phyloP scores from a whole-genome alignment of 2,113 vertebrate species.

The Thunnus maccoyii region DNA sequence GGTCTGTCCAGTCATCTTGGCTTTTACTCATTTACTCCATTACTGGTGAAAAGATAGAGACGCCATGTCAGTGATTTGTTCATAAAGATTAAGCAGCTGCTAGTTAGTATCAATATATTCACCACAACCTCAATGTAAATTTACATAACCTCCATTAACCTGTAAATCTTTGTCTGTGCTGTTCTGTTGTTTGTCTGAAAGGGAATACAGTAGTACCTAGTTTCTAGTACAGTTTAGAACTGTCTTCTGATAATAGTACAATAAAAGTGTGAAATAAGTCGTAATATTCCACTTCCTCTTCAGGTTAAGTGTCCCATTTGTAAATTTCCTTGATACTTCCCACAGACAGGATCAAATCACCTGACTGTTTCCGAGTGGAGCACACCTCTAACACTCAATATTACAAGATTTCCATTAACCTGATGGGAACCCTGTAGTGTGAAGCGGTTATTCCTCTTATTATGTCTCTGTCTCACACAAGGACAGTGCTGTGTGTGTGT shows the following conservation, averaged over 20 bases:
- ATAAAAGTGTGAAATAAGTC: not conserved
- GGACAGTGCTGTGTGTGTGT: constrained; percentile 1
- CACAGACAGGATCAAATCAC: constrained; percentile 12
- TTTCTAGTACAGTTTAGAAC: not conserved
- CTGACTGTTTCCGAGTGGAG: constrained; percentile 7
- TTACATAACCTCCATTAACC: not conserved
- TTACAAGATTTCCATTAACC: constrained; percentile 10
- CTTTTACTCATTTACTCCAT: too few relatives aligned
- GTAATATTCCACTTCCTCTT: not conserved
- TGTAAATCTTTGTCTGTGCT: not conserved
- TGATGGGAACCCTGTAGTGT: constrained; percentile 5
- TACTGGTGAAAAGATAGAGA: too few relatives aligned
- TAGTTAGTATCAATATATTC: not conserved
- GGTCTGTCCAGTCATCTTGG: too few relatives aligned
- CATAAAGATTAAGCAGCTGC: too few relatives aligned
- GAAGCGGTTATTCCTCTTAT: not conserved
- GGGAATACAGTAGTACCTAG: not conserved
- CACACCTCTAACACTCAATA: constrained; percentile 7
- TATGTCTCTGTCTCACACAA: not conserved
- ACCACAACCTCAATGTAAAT: not conserved
- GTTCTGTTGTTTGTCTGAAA: not conserved
- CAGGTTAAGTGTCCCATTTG: constrained; percentile 6
- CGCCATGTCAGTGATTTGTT: too few relatives aligned
- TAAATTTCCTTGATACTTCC: not conserved
- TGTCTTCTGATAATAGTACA: not conserved